A percentile compares a stretch with the other conserved stretches of the same genome.
Evolutionary conservation across 2,888 invertebrate genomes (phyloP).

Genomic region (Julus scanicus): DNA sequence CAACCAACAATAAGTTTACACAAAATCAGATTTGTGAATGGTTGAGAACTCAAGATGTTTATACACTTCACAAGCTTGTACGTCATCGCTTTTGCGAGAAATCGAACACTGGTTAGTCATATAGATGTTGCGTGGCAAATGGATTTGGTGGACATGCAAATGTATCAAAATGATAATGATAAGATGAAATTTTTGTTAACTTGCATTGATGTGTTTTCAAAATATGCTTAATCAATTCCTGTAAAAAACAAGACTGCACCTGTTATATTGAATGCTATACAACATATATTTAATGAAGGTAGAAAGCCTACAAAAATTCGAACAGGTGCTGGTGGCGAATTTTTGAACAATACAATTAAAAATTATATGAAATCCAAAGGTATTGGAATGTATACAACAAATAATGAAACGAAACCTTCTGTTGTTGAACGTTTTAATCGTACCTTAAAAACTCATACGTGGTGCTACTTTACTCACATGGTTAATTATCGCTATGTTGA

Average conservation of each 20-base stretch:
- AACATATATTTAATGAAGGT: slow-evolving; percentile 30
- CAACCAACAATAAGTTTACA: background rate
- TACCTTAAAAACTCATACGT: slow-evolving; percentile 59
- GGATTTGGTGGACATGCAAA: slow-evolving; percentile 61
- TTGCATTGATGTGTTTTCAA: slow-evolving; percentile 53
- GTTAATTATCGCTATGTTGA: slow-evolving; percentile 26
- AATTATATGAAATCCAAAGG: background rate
- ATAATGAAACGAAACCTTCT: slow-evolving; percentile 59
- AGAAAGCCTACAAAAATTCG: slow-evolving; percentile 59
- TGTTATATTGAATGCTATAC: slow-evolving; percentile 58
- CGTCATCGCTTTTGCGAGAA: slow-evolving; percentile 7
- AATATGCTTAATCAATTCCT: slow-evolving; percentile 60
- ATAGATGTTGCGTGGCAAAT: slow-evolving; percentile 61
- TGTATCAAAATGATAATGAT: slow-evolving; percentile 58
- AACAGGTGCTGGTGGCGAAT: slow-evolving; percentile 61
- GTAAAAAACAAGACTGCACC: slow-evolving; percentile 59
- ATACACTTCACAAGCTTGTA: background rate
- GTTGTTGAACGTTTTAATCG: slow-evolving; percentile 55
- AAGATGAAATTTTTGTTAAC: slow-evolving; percentile 60
- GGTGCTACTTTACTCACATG: slow-evolving; percentile 50
- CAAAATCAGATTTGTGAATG: background rate
- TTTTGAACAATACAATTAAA: slow-evolving; percentile 58
- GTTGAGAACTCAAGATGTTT: background rate
- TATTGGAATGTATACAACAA: slow-evolving; percentile 44
- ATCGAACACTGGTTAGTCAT: slow-evolving; percentile 59